Conservation (phyloP, 2,797 vertebrate species). For the Sciaenops ocellatus region DNA sequence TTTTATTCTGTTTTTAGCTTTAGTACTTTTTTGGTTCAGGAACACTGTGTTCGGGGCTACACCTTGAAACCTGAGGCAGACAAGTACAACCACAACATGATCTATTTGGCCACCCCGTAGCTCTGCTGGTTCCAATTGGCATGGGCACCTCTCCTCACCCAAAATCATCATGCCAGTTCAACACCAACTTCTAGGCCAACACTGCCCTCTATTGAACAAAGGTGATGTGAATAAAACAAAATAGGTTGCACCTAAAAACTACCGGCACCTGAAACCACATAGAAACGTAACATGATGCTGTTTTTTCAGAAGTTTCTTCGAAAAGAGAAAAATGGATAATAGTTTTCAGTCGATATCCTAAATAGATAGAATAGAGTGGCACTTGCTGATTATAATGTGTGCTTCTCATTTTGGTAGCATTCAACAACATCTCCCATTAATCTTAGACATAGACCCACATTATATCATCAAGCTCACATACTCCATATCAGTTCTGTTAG, state of each 20-base stretch:
- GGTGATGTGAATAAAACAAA: neutral
- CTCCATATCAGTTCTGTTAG: neutral
- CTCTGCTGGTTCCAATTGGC: too few species aligned
- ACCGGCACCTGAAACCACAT: neutral
- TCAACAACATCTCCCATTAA: neutral
- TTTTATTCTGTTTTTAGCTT: neutral
- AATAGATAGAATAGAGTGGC: neutral
- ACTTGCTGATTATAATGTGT: neutral
- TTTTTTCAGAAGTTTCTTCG: neutral
- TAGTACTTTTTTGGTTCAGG: neutral
- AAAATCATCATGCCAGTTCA: neutral
- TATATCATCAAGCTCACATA: neutral
- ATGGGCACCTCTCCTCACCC: neutral
- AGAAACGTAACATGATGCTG: neutral
- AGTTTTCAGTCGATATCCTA: neutral
- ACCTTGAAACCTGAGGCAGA: neutral
- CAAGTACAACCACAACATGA: neutral
- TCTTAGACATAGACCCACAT: neutral
- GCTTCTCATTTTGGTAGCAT: neutral
- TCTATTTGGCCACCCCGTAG: too few species aligned
- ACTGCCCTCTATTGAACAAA: conserved; percentile 19
- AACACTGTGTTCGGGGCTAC: neutral
- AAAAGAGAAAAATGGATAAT: neutral
- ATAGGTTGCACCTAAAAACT: neutral
- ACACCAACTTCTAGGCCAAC: neutral